These are phyloP conservation scores for Rhagophthalmus giganteus DNA, from an alignment of 2,888 invertebrate species.

Conservation along the genomic window DNA sequence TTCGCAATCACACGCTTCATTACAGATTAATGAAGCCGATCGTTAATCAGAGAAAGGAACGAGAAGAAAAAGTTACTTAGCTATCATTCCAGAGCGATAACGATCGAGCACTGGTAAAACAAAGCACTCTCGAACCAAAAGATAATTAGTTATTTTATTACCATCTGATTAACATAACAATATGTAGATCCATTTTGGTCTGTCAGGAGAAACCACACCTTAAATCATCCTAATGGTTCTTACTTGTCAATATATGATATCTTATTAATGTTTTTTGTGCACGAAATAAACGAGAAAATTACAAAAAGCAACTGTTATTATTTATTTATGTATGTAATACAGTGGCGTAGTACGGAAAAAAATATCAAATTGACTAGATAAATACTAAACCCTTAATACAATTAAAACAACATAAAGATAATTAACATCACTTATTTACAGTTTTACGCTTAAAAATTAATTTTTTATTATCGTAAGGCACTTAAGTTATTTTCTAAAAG, in stretches of 20 bases:
- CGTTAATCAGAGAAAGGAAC: conserved; percentile 40
- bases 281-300: too few relatives aligned
- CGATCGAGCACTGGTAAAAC: conserved; percentile 35
- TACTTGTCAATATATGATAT: conserved; percentile 32
- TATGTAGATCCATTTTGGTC: conserved; percentile 45
- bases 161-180: conserved; percentile 49
- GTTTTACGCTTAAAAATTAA: conserved; percentile 6
- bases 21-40: conserved; percentile 38
- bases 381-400: conserved; percentile 29
- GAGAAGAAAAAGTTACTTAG: conserved; percentile 40
- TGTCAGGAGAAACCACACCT: conserved; percentile 36
- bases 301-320: conserved; percentile 32
- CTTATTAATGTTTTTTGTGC: conserved; percentile 33
- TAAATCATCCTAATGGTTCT: conserved; percentile 32
- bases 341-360: conserved; percentile 20
- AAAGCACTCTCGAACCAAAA: conserved; percentile 32
- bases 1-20: conserved; percentile 28
- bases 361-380: conserved; percentile 31
- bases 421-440: conserved; percentile 31
- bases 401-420: conserved; percentile 20
- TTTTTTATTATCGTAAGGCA: too few relatives aligned
- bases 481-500: too few relatives aligned
- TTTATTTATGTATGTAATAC: conserved; percentile 27
- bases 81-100: conserved; percentile 34
- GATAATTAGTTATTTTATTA: conserved; percentile 46